Percentiles rank a stretch among this genome's conserved stretches.
Evolutionary conservation across 2,797 vertebrate species (phyloP).

Genomic region (Perodicticus potto): DNA sequence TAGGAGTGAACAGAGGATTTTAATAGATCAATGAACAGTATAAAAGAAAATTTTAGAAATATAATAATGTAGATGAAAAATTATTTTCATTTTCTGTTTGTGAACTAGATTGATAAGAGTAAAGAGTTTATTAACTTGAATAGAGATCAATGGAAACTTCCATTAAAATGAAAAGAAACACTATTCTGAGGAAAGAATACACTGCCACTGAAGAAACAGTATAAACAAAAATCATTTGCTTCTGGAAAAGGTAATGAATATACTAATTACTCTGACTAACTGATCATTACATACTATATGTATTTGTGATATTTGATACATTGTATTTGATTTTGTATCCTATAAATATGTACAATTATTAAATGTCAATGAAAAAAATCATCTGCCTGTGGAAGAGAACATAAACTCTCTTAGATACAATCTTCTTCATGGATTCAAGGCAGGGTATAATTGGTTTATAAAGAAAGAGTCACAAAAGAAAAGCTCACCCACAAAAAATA

Average conservation of each 20-base stretch:
- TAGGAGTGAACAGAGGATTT: not conserved
- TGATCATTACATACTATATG: not conserved
- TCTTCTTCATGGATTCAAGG: not conserved
- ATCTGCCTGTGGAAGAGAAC: not conserved
- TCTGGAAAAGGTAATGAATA: not conserved
- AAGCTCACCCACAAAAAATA: not conserved
- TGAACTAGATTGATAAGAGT: not conserved
- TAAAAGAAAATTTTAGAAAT: constrained; percentile 31
- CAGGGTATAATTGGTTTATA: not conserved
- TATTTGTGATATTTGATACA: not conserved
- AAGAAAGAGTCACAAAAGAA: not conserved
- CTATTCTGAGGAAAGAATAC: not conserved
- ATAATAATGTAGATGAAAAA: not conserved
- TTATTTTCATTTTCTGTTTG: not conserved
- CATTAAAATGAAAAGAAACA: not conserved
- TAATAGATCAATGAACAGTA: not conserved
- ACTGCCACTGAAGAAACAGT: not conserved
- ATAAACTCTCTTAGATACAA: not conserved
- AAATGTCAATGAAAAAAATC: not conserved
- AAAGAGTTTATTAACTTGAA: not conserved
- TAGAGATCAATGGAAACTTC: not conserved
- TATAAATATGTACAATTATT: not conserved
- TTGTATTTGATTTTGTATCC: not conserved
- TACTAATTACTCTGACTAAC: not conserved
- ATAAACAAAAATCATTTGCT: not conserved